Base-by-base conservation (phyloP, 2,888 invertebrate species). In the Enoplolaimus lenunculus region DNA sequence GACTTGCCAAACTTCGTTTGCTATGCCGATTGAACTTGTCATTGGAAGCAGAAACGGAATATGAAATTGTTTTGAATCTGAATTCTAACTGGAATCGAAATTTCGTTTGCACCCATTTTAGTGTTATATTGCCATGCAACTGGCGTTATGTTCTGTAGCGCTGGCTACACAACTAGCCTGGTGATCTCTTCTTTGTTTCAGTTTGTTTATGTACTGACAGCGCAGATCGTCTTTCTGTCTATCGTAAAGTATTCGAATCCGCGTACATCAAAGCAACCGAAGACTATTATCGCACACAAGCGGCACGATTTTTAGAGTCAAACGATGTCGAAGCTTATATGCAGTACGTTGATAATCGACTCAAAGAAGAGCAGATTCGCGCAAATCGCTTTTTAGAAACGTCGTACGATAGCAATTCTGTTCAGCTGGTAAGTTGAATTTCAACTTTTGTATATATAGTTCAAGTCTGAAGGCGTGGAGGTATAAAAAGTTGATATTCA, bases 281-380 rank as follows among this genome's bases (percentile, higher is more conserved):
- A 78, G 87, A 89, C 70, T 98, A 95, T 77, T 98, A 98, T 82
- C 82, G 82, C 78, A 84, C 90, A 13, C 93, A 94, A 85, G 93
- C 93, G 0, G 89, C 89, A 62, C 90, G 93, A 65, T 91, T 93
- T 80, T 85, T 97, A 73, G 86, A 87, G 74, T 85, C 86, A 21
- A 90, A 94, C 83, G 98, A 98, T 66, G 95, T 98, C 0, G 90
- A 93, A 79, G 89, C 89, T 72, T 98, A 97, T 81, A 97, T 98
- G 94, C 87, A 87, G 75, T 98, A 94, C 83, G 97, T 97, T 2
- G 95, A 97, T 81, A 85, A 87, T 69, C 93, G 97, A 80, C 84
- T 98, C 67, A 87, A 90, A 60, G 98, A 98, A 81, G 98, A 98
- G 81, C 94, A 95, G 82, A 86, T 89, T 21, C 83, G 98, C 66